Percentiles rank a stretch among this genome's conserved stretches.
Evolutionary conservation across 2,797 vertebrate species (phyloP).

Genomic region (Danio choprae): DNA sequence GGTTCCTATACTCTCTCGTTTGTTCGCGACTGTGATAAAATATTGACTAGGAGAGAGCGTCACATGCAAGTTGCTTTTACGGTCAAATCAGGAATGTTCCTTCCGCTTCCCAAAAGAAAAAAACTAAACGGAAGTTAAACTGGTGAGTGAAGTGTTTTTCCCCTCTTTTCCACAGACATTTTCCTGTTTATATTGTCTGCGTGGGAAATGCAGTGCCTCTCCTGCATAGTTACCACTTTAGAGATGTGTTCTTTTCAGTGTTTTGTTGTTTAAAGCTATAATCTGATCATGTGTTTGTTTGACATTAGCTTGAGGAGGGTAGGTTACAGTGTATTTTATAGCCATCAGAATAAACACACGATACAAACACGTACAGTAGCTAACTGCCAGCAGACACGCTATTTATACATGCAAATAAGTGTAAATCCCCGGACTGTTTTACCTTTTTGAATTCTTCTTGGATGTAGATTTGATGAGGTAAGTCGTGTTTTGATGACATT

Average conservation of each 20-base stretch:
- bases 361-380: not conserved
- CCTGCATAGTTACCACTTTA: not conserved
- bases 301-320: not conserved
- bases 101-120: constrained; percentile 81
- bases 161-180: not conserved
- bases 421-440: not conserved
- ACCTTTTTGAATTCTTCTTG: not conserved
- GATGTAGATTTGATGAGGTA: not conserved
- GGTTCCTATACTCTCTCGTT: not conserved
- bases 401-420: constrained; percentile 20
- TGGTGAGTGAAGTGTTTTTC: constrained; percentile 72
- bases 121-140: constrained; percentile 77
- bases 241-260: not conserved
- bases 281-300: not conserved
- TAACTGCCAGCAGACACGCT: not conserved
- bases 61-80: constrained; percentile 49
- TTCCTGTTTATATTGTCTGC: not conserved
- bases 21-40: not conserved
- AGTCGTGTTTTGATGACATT: not conserved
- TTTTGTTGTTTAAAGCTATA: not conserved
- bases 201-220: not conserved
- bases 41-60: not conserved
- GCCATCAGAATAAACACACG: not conserved
- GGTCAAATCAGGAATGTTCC: constrained; percentile 77
- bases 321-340: constrained; percentile 43